Percentiles rank a stretch among this genome's conserved stretches.
Conservation (phyloP, 2,888 invertebrate species). For the Habrosyne pyritoides region DNA sequence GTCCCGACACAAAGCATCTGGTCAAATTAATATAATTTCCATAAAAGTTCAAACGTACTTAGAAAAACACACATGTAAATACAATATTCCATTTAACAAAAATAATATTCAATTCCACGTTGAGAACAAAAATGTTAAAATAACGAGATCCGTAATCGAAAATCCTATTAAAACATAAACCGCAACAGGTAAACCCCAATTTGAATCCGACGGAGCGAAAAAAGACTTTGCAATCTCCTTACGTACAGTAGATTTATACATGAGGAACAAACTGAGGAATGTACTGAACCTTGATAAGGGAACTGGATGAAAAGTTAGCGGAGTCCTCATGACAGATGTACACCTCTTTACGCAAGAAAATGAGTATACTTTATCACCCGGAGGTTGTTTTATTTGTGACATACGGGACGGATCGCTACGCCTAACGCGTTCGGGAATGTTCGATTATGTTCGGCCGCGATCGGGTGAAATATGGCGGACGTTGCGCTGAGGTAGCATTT, state of each 20-base stretch:
- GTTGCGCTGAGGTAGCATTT: conserved; percentile 40
- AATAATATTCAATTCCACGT: not conserved
- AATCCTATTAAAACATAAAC: conserved; percentile 1
- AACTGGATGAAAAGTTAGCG: conserved; percentile 57
- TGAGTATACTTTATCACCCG: conserved; percentile 56
- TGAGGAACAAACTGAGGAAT: not conserved
- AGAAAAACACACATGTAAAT: not conserved
- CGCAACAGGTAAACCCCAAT: conserved; percentile 6
- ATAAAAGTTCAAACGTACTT: no score
- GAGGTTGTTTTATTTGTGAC: conserved; percentile 54
- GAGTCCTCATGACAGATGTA: conserved; percentile 54
- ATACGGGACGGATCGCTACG: conserved; percentile 42
- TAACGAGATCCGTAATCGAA: not conserved
- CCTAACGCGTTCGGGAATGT: conserved; percentile 19
- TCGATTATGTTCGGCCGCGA: conserved; percentile 33
- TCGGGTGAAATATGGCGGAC: conserved; percentile 38
- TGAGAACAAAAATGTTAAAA: not conserved
- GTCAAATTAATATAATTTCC: no score
- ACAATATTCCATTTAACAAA: not conserved
- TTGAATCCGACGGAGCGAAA: not conserved
- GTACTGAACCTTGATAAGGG: conserved; percentile 30
- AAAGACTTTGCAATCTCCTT: not conserved
- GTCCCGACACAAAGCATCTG: no score
- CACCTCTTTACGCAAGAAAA: conserved; percentile 53
- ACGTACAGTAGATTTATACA: not conserved